These are phyloP conservation scores for Diaphora mendica DNA, from an alignment of 2,888 invertebrate genomes.

Conservation along the genomic window DNA sequence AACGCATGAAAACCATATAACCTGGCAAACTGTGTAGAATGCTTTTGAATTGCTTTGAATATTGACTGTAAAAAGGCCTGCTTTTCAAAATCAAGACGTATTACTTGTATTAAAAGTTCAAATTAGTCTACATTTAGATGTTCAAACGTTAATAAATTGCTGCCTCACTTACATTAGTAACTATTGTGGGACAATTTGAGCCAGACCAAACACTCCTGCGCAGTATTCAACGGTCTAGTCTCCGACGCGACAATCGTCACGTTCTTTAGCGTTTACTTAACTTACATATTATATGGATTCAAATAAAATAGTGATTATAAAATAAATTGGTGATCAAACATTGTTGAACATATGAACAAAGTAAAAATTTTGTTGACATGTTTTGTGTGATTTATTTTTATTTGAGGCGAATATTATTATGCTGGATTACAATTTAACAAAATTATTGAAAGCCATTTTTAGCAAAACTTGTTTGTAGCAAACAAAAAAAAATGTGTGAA, in stretches of 20 bases:
- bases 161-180: neutral
- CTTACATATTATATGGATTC: conserved; percentile 1
- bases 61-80: too few species aligned
- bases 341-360: neutral
- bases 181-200: neutral
- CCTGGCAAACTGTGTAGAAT: neutral
- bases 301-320: neutral
- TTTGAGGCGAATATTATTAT: neutral
- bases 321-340: neutral
- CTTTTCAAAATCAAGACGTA: too few species aligned
- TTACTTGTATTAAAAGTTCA: neutral
- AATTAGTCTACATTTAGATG: neutral
- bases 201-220: conserved; percentile 28
- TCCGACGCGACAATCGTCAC: conserved; percentile 37
- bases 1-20: neutral
- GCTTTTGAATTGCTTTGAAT: too few species aligned
- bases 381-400: conserved; percentile 4
- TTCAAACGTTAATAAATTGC: neutral
- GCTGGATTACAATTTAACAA: neutral
- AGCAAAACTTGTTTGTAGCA: neutral
- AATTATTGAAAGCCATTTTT: neutral
- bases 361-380: neutral
- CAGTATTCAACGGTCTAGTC: conserved; percentile 23
- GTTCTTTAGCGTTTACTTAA: conserved; percentile 21
- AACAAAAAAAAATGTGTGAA: neutral